Evolutionary conservation across 2,113 vertebrate species (phyloP), one percentile per base, ranked within the genome.

Genomic region (Anoplopoma fimbria): DNA sequence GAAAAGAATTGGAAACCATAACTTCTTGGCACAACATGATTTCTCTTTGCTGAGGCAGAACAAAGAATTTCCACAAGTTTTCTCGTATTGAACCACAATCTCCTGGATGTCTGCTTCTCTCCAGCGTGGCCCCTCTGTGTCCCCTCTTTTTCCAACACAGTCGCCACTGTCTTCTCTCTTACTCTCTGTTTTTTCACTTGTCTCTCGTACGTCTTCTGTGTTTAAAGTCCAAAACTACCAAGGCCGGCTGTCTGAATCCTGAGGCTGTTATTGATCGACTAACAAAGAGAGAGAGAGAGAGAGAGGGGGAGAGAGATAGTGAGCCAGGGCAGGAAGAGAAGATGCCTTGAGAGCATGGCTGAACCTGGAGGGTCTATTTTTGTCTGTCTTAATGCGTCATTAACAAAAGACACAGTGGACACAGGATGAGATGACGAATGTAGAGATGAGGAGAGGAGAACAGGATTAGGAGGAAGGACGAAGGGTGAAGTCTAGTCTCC

Each of bases 191-290:
- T 85, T 85, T 77, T 75, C 70, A 68, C 75, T 77, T 17, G 8
- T 82, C 83, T 88, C 49, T 58, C 17, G n/a, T 55, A 63, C 65
- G 29, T 86, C 69, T 77, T 77, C 71, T 82, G 79, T 87, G 87
- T 91, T 91, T 90, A 90, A 90, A 86, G 68, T 89, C 75, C 84
- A 87, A 80, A n/a, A 87, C 82, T 83, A 78, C 76, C 68, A 29
- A 79, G 60, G 69, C 77, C 36, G 77, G 68, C 84, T 82, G 91
- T 90, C 89, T 88, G 80, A 87, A 80, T 90, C 93, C 75, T 17
- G 29, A 82, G 91, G 91, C 91, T 75, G 83, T 75, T 93, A 93
- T 93, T 86, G 92, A 94, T 94, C 76, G 86, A 72, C 83, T 79
- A 67, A 83, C 75, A 85, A 73, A 87, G 73, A 86, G 61, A 83